Percentiles rank a stretch among this genome's conserved stretches.
phyloP scores from a whole-genome alignment of 2,113 vertebrate species.

The Otis tarda region DNA sequence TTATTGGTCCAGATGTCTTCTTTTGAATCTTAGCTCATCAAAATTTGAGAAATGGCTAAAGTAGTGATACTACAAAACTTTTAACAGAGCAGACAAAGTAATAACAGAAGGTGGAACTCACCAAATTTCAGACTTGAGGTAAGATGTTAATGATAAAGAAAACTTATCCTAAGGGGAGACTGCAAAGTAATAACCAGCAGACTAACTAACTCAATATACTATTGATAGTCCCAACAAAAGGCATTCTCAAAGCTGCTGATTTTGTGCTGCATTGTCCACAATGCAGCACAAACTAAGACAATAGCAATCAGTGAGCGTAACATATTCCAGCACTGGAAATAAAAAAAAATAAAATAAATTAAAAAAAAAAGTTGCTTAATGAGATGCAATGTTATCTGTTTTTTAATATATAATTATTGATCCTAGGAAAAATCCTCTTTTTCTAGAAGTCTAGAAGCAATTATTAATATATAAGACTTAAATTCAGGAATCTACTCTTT shows the following conservation, averaged over 20 bases:
- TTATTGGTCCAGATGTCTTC: constrained; percentile 24
- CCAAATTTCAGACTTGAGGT: not conserved
- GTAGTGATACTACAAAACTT: not conserved
- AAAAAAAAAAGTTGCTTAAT: not conserved
- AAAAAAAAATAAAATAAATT: not conserved
- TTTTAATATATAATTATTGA: not conserved
- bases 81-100: constrained; percentile 4
- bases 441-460: not conserved
- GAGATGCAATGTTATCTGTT: not conserved
- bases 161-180: not conserved
- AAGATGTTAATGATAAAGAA: not conserved
- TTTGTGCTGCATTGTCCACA: not conserved
- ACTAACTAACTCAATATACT: not conserved
- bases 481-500: not conserved
- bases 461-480: not conserved
- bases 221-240: not conserved
- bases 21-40: constrained; percentile 9
- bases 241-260: not conserved
- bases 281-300: not conserved
- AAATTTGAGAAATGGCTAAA: constrained; percentile 12
- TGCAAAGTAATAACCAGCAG: not conserved
- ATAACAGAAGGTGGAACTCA: not conserved
- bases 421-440: not conserved
- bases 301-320: not conserved
- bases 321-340: not conserved